Evolutionary conservation across 2,797 vertebrate genomes (phyloP).

Genomic region (Sebastes steindachneri): DNA sequence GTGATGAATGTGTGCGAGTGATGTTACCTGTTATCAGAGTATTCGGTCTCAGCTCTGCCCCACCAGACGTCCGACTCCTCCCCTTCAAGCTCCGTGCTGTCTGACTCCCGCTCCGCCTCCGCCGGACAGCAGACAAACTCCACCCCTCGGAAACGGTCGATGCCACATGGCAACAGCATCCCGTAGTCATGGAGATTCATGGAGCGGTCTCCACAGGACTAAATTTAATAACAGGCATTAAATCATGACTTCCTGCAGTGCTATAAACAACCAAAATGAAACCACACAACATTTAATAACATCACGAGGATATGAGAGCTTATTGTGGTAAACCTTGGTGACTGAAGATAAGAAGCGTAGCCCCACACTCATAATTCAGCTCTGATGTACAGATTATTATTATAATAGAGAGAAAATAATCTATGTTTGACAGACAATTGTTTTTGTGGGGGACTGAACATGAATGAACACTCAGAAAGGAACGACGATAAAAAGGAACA

Average conservation of each 20-base stretch:
- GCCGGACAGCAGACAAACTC: constrained; percentile 97
- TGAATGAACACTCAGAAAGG: background rate
- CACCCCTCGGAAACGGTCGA: constrained; percentile 95
- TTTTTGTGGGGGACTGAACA: background rate
- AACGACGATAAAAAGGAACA: background rate
- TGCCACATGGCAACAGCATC: constrained; percentile 96
- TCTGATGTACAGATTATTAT: background rate
- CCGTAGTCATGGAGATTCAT: constrained; percentile 97
- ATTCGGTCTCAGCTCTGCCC: constrained; percentile 93
- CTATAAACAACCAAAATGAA: background rate
- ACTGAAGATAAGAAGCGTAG: background rate
- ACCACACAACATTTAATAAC: background rate
- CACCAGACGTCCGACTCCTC: constrained; percentile 97
- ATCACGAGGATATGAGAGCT: background rate
- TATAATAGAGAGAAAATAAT: background rate
- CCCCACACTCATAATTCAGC: background rate
- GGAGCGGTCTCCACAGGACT: constrained; percentile 95
- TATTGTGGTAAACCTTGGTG: background rate
- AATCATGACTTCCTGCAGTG: background rate
- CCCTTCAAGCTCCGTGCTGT: constrained; percentile 88
- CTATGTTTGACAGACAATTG: background rate
- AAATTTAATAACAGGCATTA: constrained; percentile 20
- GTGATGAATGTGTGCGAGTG: background rate
- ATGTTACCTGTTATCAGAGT: constrained; percentile 89
- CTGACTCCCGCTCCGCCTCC: constrained; percentile 86